Evolutionary conservation across 2,888 invertebrate genomes (phyloP).

Genomic region (Gonocerus acuteangulatus): DNA sequence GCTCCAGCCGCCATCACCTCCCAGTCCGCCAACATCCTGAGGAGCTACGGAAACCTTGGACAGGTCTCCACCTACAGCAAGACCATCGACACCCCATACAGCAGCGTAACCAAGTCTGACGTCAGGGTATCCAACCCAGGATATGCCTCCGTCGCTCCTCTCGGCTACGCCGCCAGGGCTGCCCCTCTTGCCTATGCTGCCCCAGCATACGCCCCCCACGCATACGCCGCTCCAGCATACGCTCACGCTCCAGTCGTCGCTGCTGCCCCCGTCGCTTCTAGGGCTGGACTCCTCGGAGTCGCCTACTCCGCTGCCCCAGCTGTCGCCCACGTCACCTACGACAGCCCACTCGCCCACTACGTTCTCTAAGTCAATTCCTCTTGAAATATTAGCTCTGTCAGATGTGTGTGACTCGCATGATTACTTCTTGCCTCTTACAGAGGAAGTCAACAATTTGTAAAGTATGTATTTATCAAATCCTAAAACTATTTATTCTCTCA

Average conservation of each 20-base stretch:
- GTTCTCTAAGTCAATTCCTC: conserved; percentile 33
- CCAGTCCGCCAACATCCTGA: conserved; percentile 53
- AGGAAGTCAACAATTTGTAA: not conserved
- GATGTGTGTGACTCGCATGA: not conserved
- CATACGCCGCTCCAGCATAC: conserved; percentile 39
- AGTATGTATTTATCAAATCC: not conserved
- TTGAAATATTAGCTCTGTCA: conserved; percentile 25
- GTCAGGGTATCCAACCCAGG: conserved; percentile 59
- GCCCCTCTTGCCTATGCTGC: conserved; percentile 44
- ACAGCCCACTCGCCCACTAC: conserved; percentile 38
- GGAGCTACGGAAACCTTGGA: conserved; percentile 59
- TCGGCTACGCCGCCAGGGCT: conserved; percentile 42
- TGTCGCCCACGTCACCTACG: conserved; percentile 38
- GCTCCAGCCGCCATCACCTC: conserved; percentile 46
- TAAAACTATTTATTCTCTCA: conserved; percentile 3
- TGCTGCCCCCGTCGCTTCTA: conserved; percentile 34
- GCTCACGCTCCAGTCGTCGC: conserved; percentile 35
- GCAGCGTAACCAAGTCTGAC: conserved; percentile 61
- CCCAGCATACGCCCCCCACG: conserved; percentile 43
- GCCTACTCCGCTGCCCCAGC: conserved; percentile 31
- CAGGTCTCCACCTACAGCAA: conserved; percentile 60
- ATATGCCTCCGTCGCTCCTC: conserved; percentile 41
- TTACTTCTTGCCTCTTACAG: not conserved
- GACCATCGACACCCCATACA: conserved; percentile 63
- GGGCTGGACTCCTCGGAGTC: conserved; percentile 36